Base-by-base conservation (phyloP, 2,888 invertebrate species). In the Hypomecis punctinalis region DNA sequence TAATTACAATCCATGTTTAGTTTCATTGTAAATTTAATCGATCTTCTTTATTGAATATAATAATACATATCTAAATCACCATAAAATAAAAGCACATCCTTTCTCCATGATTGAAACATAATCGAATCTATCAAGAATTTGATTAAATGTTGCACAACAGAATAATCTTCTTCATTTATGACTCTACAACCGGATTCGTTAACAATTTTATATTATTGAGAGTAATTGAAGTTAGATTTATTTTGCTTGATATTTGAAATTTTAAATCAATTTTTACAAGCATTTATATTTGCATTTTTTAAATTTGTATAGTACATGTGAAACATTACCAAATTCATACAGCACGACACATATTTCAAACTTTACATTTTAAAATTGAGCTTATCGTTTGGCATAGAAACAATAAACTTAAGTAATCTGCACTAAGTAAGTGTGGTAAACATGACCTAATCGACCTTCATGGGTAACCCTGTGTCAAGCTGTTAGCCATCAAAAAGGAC, bases 81-180 rank as follows among this genome's bases (percentile, higher is more conserved):
- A 42, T 53, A 53, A 53, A 55, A 33, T 23, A 40, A 10, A 51
- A 53, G 37, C n/a, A 45, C 11, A 47, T 56, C 47, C 56, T 56
- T 47, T 56, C 56, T 56, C 56, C n/a, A 40, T 33, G 10, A 46
- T 55, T 53, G 6, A 5, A 35, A 11, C 6, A 10, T 45, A 46
- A 46, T 45, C 1, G 43, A 36, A 55, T 3, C 47, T 8, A 56
- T 56, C 33, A 47, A 56, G 6, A 39, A 5, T 56, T 47, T 47
- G 46, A 56, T 56, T 23, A 47, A 46, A 55, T 47, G 47, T 56
- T 56, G 4, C 56, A 39, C 39, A 56, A 47, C 47, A 23, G 6
- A 33, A 39, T 40, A 35, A 54, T 54, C n/a, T 43, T 39, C 23
- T 33, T 10, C 8, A 13, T 47, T 46, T 39, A 56, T 46, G 37